These are phyloP conservation scores for Bufo gargarizans DNA, from an alignment of 2,113 vertebrate genomes.

Conservation along the genomic window DNA sequence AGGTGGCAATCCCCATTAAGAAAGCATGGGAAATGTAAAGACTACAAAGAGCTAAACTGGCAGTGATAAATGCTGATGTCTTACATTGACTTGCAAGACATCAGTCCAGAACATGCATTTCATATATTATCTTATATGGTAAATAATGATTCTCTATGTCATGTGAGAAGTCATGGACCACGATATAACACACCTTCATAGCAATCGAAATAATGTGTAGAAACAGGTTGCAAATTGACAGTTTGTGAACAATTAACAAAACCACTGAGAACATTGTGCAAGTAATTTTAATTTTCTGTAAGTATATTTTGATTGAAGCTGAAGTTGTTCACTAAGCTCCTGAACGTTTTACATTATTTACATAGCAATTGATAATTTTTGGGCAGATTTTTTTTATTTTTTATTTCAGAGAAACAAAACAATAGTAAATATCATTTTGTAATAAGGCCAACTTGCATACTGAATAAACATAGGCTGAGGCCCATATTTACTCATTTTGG, in stretches of 20 bases:
- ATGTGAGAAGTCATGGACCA: conserved; percentile 12
- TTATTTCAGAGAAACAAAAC: background rate
- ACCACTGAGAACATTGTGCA: background rate
- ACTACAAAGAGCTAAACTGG: conserved; percentile 82
- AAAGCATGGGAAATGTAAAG: conserved; percentile 82
- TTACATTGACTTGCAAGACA: background rate
- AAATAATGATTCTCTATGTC: background rate
- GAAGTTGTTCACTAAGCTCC: background rate
- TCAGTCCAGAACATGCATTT: background rate
- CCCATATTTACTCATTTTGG: too few relatives aligned
- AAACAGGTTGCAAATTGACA: background rate
- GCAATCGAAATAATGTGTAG: background rate
- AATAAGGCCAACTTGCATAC: too few relatives aligned
- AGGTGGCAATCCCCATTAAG: conserved; percentile 96
- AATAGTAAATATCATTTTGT: too few relatives aligned
- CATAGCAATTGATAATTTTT: background rate
- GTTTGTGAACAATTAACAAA: background rate
- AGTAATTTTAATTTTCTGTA: background rate
- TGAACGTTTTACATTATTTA: background rate
- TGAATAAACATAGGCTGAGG: too few relatives aligned
- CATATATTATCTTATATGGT: background rate
- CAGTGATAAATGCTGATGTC: conserved; percentile 87
- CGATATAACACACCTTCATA: background rate
- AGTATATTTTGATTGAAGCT: background rate
- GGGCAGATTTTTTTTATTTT: too few relatives aligned